These are phyloP conservation scores for Cyanistes caeruleus DNA, from an alignment of 2,113 vertebrate species.

Conservation along the genomic window DNA sequence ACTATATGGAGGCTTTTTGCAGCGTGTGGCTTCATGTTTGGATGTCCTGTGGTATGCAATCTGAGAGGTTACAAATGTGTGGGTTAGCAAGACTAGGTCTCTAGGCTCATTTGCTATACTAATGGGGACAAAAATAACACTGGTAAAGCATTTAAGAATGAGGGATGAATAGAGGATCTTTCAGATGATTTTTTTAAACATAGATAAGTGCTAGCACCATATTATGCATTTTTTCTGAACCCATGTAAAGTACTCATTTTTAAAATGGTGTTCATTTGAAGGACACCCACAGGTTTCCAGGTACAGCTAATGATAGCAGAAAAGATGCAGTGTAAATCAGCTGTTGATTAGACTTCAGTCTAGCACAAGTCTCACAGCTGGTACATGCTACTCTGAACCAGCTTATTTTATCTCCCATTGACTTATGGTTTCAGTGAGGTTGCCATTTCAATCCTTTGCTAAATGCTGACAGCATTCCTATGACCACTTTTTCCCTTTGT, in stretches of 20 bases:
- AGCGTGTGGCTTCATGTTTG: background rate
- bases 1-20: background rate
- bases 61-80: background rate
- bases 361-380: background rate
- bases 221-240: background rate
- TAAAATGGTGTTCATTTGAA: background rate
- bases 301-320: background rate
- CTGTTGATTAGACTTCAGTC: background rate
- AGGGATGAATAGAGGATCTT: background rate
- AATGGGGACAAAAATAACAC: background rate
- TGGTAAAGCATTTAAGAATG: background rate
- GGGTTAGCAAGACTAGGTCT: background rate
- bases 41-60: too few species aligned
- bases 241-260: background rate
- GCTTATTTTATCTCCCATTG: background rate
- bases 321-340: background rate
- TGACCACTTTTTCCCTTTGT: background rate
- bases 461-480: background rate
- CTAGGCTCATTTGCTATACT: background rate
- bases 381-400: background rate
- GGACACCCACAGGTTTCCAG: background rate
- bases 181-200: background rate
- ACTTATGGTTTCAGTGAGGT: background rate
- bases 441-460: background rate
- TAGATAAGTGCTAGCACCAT: background rate